phyloP scores from a whole-genome alignment of 2,797 vertebrate species.

The Furcifer pardalis region DNA sequence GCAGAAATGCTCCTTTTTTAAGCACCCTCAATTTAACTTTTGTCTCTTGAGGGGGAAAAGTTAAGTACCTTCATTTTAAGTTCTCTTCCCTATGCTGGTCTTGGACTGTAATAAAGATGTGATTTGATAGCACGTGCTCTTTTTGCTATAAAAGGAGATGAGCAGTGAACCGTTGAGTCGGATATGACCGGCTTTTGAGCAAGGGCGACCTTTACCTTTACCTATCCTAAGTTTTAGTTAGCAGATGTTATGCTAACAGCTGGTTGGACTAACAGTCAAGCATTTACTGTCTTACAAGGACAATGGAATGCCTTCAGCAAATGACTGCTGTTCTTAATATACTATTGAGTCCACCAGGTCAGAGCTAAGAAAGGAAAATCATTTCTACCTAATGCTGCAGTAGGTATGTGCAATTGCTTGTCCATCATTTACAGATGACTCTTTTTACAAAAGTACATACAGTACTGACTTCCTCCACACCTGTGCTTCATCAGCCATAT shows the following conservation, averaged over 20 bases:
- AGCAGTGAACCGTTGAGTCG: too few relatives aligned
- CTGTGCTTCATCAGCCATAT: slow-evolving; percentile 2
- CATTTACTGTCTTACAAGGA: neutral
- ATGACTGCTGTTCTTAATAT: neutral
- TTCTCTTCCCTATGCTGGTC: too few relatives aligned
- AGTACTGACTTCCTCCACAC: neutral
- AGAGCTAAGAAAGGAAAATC: neutral
- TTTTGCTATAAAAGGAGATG: too few relatives aligned
- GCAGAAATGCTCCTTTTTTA: too few relatives aligned
- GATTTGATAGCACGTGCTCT: too few relatives aligned
- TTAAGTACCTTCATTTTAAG: too few relatives aligned
- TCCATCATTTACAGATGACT: neutral
- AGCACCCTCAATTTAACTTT: too few relatives aligned
- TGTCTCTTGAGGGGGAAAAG: too few relatives aligned
- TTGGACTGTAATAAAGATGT: too few relatives aligned
- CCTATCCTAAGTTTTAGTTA: neutral
- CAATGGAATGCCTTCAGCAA: neutral
- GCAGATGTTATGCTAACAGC: neutral
- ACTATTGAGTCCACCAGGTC: neutral
- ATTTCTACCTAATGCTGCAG: neutral
- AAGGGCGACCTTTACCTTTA: too few relatives aligned
- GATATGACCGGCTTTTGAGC: too few relatives aligned
- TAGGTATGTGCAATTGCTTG: neutral
- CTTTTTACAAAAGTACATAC: neutral
- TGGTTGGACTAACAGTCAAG: neutral